Percentiles rank a stretch among this genome's conserved stretches.
Evolutionary conservation across 1,140 invertebrate genomes (phyloP).

Genomic region (Micrasema longulum): DNA sequence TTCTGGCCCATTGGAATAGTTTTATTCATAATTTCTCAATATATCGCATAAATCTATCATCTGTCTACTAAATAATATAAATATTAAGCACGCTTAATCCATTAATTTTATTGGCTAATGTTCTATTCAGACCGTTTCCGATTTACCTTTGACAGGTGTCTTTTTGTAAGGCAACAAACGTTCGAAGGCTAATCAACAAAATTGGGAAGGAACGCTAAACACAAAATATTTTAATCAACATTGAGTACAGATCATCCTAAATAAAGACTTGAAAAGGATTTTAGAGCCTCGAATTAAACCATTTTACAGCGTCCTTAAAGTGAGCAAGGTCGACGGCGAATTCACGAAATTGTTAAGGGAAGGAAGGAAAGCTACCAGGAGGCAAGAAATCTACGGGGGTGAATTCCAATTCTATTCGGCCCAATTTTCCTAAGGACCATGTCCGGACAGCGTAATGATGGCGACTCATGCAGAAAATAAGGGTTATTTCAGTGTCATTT

Average conservation of each 20-base stretch:
- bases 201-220: no score
- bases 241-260: slow-evolving; percentile 12
- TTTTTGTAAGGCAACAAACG: no score
- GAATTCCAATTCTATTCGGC: slow-evolving; percentile 33
- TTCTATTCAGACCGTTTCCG: no score
- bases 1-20: no score
- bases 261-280: slow-evolving; percentile 10
- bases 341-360: not conserved
- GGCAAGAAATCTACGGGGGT: not conserved
- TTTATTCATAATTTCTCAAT: no score
- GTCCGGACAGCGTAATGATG: slow-evolving; percentile 47
- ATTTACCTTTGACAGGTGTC: no score
- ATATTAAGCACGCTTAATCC: no score
- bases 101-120: no score
- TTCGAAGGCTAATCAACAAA: no score
- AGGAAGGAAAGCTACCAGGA: not conserved
- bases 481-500: slow-evolving; percentile 51
- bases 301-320: slow-evolving; percentile 19
- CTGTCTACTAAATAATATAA: no score
- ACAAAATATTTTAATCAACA: slow-evolving; percentile 23
- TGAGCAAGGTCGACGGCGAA: slow-evolving; percentile 6
- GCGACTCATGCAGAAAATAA: slow-evolving; percentile 51
- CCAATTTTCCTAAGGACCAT: slow-evolving; percentile 39
- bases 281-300: slow-evolving; percentile 27
- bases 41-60: no score